Evolutionary conservation across 2,113 vertebrate genomes (phyloP).

Genomic region (Thymallus thymallus): DNA sequence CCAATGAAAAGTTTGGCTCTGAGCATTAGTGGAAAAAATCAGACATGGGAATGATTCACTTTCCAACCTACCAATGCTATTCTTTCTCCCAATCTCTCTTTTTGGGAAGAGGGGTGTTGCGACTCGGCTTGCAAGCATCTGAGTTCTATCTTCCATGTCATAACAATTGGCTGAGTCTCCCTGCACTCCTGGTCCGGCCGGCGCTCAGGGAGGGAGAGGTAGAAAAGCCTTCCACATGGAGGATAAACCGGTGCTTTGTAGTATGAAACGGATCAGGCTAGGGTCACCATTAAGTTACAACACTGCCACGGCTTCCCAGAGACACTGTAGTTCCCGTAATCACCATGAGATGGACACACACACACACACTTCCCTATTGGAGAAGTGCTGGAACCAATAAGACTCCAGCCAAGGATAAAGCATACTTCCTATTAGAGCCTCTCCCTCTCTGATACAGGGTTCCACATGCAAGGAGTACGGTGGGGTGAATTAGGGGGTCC

Average conservation of each 20-base stretch:
- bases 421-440: not conserved
- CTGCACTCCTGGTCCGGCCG: too few relatives aligned
- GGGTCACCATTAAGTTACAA: slow-evolving; percentile 19
- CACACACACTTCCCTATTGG: too few relatives aligned
- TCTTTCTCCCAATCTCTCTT: not conserved
- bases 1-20: slow-evolving; percentile 14
- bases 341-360: too few relatives aligned
- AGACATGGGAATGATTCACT: slow-evolving; percentile 52
- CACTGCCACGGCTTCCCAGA: slow-evolving; percentile 25
- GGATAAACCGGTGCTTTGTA: slow-evolving; percentile 41
- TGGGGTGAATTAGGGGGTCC: not conserved
- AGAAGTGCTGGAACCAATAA: not conserved
- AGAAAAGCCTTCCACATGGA: slow-evolving; percentile 55
- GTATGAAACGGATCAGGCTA: slow-evolving; percentile 44
- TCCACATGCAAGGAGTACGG: not conserved
- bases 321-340: not conserved
- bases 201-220: slow-evolving; percentile 19
- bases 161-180: slow-evolving; percentile 26
- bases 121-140: too few relatives aligned
- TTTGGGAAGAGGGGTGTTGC: not conserved
- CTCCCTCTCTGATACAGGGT: not conserved
- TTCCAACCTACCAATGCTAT: not conserved
- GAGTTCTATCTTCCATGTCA: slow-evolving; percentile 16
- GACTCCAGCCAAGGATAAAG: not conserved
- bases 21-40: slow-evolving; percentile 2